Conservation (phyloP, 2,797 vertebrate genomes). For the Coregonus ussuriensis region DNA sequence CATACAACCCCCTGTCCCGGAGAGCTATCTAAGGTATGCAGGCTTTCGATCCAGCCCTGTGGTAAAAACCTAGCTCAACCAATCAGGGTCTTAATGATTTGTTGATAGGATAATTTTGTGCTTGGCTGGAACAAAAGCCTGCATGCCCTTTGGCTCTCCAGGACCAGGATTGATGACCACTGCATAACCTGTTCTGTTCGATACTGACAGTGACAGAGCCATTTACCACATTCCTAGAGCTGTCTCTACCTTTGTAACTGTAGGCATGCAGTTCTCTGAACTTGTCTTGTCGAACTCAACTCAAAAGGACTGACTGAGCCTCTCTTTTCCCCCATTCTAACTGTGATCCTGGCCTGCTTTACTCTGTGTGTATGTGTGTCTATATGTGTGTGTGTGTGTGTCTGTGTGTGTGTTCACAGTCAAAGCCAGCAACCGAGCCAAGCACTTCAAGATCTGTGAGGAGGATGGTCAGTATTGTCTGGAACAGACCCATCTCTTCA, state of each 20-base stretch:
- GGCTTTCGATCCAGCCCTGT: neutral
- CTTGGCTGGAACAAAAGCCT: no score
- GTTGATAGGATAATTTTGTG: no score
- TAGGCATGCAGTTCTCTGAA: neutral
- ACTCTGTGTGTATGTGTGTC: conserved; percentile 10
- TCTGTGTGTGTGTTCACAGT: conserved; percentile 61
- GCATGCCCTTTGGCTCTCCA: no score
- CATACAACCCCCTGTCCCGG: neutral
- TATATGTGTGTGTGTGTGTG: neutral
- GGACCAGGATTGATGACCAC: no score
- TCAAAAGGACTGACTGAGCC: neutral
- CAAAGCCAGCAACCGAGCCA: conserved; percentile 52
- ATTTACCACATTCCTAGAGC: no score
- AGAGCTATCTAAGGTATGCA: neutral
- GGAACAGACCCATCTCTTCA: conserved; percentile 55
- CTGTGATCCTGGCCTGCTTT: neutral
- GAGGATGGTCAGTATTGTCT: conserved; percentile 45
- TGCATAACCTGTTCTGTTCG: no score
- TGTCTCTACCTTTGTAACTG: no score
- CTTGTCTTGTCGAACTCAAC: neutral
- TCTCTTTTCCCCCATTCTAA: neutral
- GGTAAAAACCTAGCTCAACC: neutral
- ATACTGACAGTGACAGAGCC: no score
- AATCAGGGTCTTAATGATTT: neutral
- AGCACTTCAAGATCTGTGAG: conserved; percentile 79